Conservation (phyloP, 2,888 invertebrate species). For the Tipula lateralis region DNA sequence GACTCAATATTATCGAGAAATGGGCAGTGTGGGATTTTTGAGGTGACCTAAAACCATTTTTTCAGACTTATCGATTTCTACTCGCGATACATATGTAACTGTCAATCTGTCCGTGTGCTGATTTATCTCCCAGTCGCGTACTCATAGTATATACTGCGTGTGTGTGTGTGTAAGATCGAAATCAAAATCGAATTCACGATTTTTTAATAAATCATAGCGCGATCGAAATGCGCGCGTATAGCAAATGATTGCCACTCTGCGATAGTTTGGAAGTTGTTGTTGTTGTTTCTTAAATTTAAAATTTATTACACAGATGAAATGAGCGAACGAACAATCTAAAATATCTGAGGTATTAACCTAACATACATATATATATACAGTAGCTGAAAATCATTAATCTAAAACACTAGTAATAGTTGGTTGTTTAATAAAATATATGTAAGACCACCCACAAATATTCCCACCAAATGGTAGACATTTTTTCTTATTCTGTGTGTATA, state of each 20-base stretch:
- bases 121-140: background rate
- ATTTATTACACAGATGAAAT: conserved; percentile 3
- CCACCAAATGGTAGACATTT: background rate
- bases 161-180: too few species aligned
- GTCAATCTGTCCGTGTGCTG: background rate
- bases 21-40: background rate
- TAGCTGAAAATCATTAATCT: conserved; percentile 19
- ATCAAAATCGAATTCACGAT: background rate
- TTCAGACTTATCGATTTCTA: background rate
- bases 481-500: background rate
- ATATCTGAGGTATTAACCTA: background rate
- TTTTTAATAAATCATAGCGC: background rate
- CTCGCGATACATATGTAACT: background rate
- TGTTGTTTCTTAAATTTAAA: background rate
- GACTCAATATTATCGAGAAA: background rate
- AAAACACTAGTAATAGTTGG: background rate
- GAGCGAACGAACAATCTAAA: background rate
- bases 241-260: background rate
- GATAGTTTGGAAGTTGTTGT: background rate
- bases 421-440: background rate
- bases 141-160: too few species aligned
- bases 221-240: background rate
- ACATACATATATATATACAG: background rate
- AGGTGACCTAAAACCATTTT: background rate
- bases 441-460: conserved; percentile 15